phyloP scores from a whole-genome alignment of 2,797 vertebrate species.

The Paratrypauchen microcephalus region DNA sequence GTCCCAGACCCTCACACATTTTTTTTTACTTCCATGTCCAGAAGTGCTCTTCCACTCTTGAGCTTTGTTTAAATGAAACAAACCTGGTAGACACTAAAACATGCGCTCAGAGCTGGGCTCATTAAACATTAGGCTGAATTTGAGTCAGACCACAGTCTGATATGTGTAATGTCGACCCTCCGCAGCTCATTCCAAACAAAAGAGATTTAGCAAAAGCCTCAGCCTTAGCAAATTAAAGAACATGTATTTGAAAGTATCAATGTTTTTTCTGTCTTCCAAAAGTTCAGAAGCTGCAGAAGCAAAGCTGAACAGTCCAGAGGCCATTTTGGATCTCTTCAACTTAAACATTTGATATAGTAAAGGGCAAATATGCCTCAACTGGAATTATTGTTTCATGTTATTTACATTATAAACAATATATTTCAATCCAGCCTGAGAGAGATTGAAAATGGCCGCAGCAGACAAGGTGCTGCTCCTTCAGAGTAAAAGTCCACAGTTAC shows the following conservation, averaged over 20 bases:
- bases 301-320: constrained; percentile 41
- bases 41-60: constrained; percentile 19
- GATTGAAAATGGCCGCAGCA: constrained; percentile 60
- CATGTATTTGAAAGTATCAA: no score
- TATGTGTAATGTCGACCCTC: constrained; percentile 49
- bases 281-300: constrained; percentile 42
- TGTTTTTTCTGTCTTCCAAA: background rate
- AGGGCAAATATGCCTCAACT: background rate
- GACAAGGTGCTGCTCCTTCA: constrained; percentile 46
- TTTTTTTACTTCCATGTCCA: background rate
- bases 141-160: constrained; percentile 46
- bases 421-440: background rate
- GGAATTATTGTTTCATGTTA: background rate
- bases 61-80: constrained; percentile 26
- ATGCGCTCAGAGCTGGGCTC: background rate
- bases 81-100: constrained; percentile 34
- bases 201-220: constrained; percentile 6
- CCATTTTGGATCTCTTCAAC: constrained; percentile 60
- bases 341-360: constrained; percentile 2
- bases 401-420: background rate
- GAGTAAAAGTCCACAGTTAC: constrained; percentile 68
- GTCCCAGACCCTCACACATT: no score
- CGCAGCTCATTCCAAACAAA: constrained; percentile 37
- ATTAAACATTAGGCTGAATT: background rate
- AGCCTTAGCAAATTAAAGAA: background rate